Base-by-base conservation (phyloP, 92 coral and sea anemone genomes). In the Bergia sp. region DNA sequence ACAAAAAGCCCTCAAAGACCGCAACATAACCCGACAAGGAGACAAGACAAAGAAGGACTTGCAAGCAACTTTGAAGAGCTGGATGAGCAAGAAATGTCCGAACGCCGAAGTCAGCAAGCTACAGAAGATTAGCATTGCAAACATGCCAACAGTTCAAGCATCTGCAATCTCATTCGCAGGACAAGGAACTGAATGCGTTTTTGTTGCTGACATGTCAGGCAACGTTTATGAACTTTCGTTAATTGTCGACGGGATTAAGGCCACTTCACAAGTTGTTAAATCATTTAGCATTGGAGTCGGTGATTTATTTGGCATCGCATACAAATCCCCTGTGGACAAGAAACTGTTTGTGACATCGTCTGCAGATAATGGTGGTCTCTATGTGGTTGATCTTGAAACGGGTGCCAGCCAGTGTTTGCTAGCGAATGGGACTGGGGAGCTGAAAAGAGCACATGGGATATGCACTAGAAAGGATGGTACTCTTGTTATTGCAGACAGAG, bases 1-100 rank as follows among this genome's bases (percentile, higher is more conserved):
- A 61, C 80, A 76, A 39, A 82, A 83, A 85, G 89, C 91, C 71
- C 83, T 91, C 53, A 91, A 89, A 75, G 91, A 91, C 77, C 91
- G 92, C 49, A 55, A 85, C 29, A 55, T 91, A 85, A 61, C 81
- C 77, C 94, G 73, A 91, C 85, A 81, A 81, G 91, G 86, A 43
- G 81, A 81, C 55, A 74, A 50, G 45, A 88, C 86, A 55, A 91
- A 91, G 82, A 61, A 61, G 73, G 91, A 86, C 37, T 73, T 91
- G 50, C 93, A 91, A 64, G 58, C 81, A 91, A 76, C 75, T 13
- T 74, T 87, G 71, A 91, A 82, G 75, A 88, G 83, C 84, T 88
- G 93, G 91, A 87, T 88, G 66, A 73, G 64, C 77, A 61, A 67
- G 84, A 76, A 64, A 44, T 73, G 82, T 77, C 37, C 81, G 40